Evolutionary conservation across 2,797 vertebrate species (phyloP), one percentile per base, ranked within the genome.

Genomic region (Lutjanus campechanus): DNA sequence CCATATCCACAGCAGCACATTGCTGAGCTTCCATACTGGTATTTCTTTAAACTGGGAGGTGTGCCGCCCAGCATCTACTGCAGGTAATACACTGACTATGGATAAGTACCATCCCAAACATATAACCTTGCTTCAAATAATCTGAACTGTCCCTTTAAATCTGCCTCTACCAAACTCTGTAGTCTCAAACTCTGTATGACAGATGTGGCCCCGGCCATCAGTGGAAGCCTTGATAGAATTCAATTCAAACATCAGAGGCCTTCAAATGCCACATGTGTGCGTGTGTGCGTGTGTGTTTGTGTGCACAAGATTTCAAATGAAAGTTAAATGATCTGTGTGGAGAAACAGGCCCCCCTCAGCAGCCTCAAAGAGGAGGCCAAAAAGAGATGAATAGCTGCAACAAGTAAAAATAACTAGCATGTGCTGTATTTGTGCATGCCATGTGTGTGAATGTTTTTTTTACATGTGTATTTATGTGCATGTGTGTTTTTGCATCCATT

Each of bases 291-390:
- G 7, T 41, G 43, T 70, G 44, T 50, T 17, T 51, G 43, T 46
- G 64, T 50, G 74, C 25, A 54, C 40, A 51, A 60, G 53, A 83
- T 82, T 85, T 87, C 29, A 83, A 81, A 87, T 83, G 63, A 90
- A 86, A 87, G 72, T 88, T 81, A 88, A 91, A 90, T 90, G 87
- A 89, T 83, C 80, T 47, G 10, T 85, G 84, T 40, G 56, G 69
- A 83, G 58, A 76, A 76, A 70, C 64, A 49, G 41, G 19, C 60
- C 50, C 67, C 64, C 54, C n/a, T 54, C 41, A 71, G 72, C 76
- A 59, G 60, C 74, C 56, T 84, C 68, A 71, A 82, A 85, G 69
- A 83, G 17, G 7, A 76, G 67, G 46, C 66, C 58, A 66, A 41
- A 84, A 79, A 43, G 11, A 69, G 29, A 84, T 7, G 11, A 74